Conservation (phyloP, 1,140 invertebrate genomes). For the Monomorium pharaonis region DNA sequence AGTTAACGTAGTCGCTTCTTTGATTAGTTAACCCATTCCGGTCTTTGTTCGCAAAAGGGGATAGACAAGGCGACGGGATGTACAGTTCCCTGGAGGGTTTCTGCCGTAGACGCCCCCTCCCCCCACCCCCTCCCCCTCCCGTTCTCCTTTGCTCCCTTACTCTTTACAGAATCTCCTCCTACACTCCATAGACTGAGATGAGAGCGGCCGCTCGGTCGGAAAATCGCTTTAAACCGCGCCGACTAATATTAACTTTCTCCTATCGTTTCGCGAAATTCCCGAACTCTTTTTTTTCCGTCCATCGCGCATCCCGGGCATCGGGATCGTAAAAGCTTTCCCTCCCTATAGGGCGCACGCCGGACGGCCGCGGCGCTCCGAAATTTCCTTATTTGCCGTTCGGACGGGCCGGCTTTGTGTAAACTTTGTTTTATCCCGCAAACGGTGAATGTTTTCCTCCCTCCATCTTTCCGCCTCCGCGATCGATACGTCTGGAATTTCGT, state of each 20-base stretch:
- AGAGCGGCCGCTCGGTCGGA: constrained; percentile 71
- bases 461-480: background rate
- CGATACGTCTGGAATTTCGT: constrained; percentile 45
- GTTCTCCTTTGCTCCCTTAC: constrained; percentile 4
- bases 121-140: constrained; percentile 33
- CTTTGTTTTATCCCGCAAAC: constrained; percentile 55
- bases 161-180: constrained; percentile 31
- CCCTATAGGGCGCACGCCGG: background rate
- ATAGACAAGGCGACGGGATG: constrained; percentile 50
- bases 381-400: constrained; percentile 56
- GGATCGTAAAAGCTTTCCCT: constrained; percentile 50
- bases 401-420: constrained; percentile 54
- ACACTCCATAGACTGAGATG: constrained; percentile 66
- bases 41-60: constrained; percentile 62
- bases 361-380: constrained; percentile 23
- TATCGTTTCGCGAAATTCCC: constrained; percentile 72
- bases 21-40: constrained; percentile 58
- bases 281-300: constrained; percentile 64
- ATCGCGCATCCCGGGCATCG: constrained; percentile 30
- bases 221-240: constrained; percentile 79
- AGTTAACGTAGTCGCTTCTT: constrained; percentile 54
- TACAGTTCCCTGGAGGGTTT: constrained; percentile 39
- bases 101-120: constrained; percentile 40
- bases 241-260: constrained; percentile 79
- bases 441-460: constrained; percentile 39